These are phyloP conservation scores for Tyto alba DNA, from an alignment of 2,113 vertebrate species.

Conservation along the genomic window DNA sequence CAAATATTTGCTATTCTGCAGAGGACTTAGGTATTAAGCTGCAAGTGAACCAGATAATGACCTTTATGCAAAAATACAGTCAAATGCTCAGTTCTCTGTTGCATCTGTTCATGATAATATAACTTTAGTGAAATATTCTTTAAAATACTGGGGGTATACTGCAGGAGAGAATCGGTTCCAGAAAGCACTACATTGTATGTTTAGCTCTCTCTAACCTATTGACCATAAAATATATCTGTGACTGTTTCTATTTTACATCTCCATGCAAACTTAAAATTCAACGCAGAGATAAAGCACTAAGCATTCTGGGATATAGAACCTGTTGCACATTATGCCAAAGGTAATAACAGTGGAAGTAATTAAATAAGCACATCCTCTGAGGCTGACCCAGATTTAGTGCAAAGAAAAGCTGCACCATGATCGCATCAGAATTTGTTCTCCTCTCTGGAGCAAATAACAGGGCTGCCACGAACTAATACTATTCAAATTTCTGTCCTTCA, in stretches of 20 bases:
- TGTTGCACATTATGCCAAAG: background rate
- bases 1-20: background rate
- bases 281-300: background rate
- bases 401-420: background rate
- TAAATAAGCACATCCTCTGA: background rate
- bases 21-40: background rate
- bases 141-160: background rate
- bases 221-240: constrained; percentile 19
- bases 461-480: background rate
- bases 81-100: background rate
- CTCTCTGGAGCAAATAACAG: background rate
- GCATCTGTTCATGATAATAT: background rate
- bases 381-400: background rate
- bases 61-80: background rate
- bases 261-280: background rate
- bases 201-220: background rate
- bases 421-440: background rate
- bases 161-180: background rate
- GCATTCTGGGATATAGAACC: background rate
- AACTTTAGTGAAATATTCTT: background rate
- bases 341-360: background rate
- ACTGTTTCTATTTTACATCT: background rate
- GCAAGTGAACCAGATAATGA: background rate
- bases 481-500: background rate
- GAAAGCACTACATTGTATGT: background rate